Conservation (phyloP, 1,140 invertebrate genomes). For the Meloidogyne hapla region DNA sequence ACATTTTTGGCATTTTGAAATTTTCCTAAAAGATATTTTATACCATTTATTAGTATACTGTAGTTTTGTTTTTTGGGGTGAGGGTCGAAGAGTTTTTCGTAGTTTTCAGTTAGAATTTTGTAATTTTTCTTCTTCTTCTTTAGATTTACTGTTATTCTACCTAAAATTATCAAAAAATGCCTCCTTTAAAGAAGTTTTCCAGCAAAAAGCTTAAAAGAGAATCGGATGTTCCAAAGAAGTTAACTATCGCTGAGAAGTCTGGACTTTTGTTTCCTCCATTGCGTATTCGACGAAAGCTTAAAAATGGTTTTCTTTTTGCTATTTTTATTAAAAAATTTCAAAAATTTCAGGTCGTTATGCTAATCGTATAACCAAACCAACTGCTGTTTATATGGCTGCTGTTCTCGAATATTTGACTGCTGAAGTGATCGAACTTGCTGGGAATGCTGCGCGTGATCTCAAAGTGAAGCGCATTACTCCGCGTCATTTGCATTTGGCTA, state of each 20-base stretch:
- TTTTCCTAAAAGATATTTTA: too few species aligned
- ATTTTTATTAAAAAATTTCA: background rate
- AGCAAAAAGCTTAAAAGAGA: background rate
- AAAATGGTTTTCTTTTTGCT: background rate
- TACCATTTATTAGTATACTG: too few species aligned
- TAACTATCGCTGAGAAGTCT: background rate
- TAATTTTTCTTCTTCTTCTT: too few species aligned
- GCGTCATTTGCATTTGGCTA: conserved; percentile 94
- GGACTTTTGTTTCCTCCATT: background rate
- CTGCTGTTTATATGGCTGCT: conserved; percentile 95
- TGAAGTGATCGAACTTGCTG: conserved; percentile 84
- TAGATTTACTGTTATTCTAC: too few species aligned
- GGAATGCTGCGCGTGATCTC: conserved; percentile 97
- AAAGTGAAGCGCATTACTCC: conserved; percentile 99
- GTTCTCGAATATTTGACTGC: conserved; percentile 95
- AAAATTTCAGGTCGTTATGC: background rate
- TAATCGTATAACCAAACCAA: background rate
- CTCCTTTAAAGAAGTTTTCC: background rate
- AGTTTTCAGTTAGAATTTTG: too few species aligned
- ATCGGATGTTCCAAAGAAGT: background rate
- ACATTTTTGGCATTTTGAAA: too few species aligned
- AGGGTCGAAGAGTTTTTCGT: too few species aligned
- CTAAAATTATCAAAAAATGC: background rate
- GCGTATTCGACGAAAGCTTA: background rate
- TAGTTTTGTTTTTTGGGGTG: too few species aligned